Base-by-base conservation (phyloP, 2,888 invertebrate species). In the Creontiades dilutus region DNA sequence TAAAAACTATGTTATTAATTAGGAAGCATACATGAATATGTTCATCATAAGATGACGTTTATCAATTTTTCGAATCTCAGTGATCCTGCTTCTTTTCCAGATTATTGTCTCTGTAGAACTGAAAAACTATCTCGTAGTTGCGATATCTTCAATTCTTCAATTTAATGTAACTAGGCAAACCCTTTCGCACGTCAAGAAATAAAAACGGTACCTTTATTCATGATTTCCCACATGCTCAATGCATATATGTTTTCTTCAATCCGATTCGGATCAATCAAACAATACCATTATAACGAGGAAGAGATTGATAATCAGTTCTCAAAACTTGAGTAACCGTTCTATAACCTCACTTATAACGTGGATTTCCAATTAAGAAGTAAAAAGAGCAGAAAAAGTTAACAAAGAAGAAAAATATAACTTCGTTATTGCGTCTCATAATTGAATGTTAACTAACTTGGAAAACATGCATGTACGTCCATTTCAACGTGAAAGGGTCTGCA, bases 311-410 rank as follows among this genome's bases (percentile, higher is more conserved):
- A 80, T 80, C 19, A 80, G 75, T 80, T 80, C 48, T 28, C 48
- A 48, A 68, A 68, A 68, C 68, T 48, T 80, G n/a, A 46, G 46
- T 23, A 48, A 82, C 82, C 4, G 48, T 47, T 48, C 81, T 9
- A 28, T 81, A 82, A 82, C 82, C 27, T 52, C 27, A 12, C 82
- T 4, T 82, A 48, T 48, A 47, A 82, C 0, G 37, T 37, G 37
- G 52, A 82, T 52, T 82, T 82, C 82, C 52, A 82, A 82, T 82
- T 82, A 82, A 82, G 82, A 52, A n/a, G 11, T 48, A 19, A 82
- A 82, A 46, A 80, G 12, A 46, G 46, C 27, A 48, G 14, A 82
- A 82, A 82, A 82, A 82, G 27, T 48, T 52, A 48, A 82, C 82
- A 48, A 80, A 80, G 48, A 48, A 82, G 19, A 19, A 80, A 48